These are phyloP conservation scores for Dolomedes plantarius DNA, from an alignment of 2,888 invertebrate genomes.

Conservation along the genomic window DNA sequence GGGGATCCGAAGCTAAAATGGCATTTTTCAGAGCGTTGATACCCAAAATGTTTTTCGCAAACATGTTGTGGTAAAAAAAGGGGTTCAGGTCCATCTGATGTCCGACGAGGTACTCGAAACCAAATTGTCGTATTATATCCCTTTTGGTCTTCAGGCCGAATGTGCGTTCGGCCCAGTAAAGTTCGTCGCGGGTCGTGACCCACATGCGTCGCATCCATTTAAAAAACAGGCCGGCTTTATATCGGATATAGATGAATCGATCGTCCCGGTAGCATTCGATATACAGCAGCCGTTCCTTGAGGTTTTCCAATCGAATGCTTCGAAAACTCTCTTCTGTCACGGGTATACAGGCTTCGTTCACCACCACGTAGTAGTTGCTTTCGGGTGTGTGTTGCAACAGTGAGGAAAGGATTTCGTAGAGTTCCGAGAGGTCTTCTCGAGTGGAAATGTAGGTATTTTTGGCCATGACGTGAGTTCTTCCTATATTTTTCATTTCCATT, in stretches of 20 bases:
- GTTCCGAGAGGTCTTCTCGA: too few species aligned
- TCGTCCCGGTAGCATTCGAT: not conserved
- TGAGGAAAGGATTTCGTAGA: too few species aligned
- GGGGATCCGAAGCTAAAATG: too few species aligned
- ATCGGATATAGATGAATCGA: not conserved
- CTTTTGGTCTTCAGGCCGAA: too few species aligned
- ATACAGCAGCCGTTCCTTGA: not conserved
- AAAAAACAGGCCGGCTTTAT: not conserved
- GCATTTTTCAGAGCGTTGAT: too few species aligned
- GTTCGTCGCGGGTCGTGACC: not conserved
- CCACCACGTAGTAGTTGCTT: too few species aligned
- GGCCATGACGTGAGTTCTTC: constrained; percentile 34
- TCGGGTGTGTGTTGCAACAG: too few species aligned
- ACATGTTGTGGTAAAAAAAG: too few species aligned
- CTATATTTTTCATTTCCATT: constrained; percentile 42
- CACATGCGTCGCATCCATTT: not conserved
- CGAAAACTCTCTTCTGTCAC: not conserved
- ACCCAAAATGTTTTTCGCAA: too few species aligned
- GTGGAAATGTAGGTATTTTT: constrained; percentile 31
- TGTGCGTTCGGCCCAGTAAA: not conserved
- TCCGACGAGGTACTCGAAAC: too few species aligned
- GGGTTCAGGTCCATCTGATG: constrained; percentile 8
- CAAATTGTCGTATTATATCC: too few species aligned
- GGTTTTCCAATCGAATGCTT: not conserved
- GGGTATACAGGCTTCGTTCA: constrained; percentile 13